These are phyloP conservation scores for Cariama cristata DNA, from an alignment of 2,113 vertebrate species.

Conservation along the genomic window DNA sequence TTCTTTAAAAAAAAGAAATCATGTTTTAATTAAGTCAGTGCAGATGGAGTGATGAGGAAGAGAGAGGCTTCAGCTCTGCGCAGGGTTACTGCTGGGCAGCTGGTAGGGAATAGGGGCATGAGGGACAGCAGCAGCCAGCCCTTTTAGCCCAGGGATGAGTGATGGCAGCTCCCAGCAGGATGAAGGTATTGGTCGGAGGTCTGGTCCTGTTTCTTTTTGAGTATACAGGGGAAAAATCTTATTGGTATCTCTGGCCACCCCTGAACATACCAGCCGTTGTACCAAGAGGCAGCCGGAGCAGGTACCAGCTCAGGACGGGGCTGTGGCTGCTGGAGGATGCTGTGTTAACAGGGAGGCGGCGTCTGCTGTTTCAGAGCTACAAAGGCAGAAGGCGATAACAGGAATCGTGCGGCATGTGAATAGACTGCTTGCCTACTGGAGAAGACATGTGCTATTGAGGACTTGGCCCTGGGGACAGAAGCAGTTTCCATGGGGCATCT, in stretches of 20 bases:
- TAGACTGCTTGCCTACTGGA: neutral
- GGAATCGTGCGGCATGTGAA: fast-evolving
- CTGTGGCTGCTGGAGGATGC: neutral
- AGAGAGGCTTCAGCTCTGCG: neutral
- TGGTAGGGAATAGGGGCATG: neutral
- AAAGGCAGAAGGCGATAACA: neutral
- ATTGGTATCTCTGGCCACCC: neutral
- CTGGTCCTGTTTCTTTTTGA: neutral
- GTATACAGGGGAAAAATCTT: neutral
- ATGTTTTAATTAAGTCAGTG: neutral
- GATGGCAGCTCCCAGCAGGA: neutral
- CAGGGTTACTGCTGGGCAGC: neutral
- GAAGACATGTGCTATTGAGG: neutral
- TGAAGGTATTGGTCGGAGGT: neutral
- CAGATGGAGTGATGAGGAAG: neutral
- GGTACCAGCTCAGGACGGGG: neutral
- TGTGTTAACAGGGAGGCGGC: neutral
- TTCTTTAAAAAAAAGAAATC: neutral
- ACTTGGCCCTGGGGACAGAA: neutral
- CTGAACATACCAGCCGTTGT: neutral
- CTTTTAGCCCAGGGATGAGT: neutral
- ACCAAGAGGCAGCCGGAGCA: neutral
- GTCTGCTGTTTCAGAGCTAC: neutral
- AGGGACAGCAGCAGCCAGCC: neutral
- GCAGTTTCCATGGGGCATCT: slow-evolving; percentile 8